Evolutionary conservation across 2,113 vertebrate species (phyloP), one percentile per base, ranked within the genome.

Genomic region (Lasiurus cinereus): DNA sequence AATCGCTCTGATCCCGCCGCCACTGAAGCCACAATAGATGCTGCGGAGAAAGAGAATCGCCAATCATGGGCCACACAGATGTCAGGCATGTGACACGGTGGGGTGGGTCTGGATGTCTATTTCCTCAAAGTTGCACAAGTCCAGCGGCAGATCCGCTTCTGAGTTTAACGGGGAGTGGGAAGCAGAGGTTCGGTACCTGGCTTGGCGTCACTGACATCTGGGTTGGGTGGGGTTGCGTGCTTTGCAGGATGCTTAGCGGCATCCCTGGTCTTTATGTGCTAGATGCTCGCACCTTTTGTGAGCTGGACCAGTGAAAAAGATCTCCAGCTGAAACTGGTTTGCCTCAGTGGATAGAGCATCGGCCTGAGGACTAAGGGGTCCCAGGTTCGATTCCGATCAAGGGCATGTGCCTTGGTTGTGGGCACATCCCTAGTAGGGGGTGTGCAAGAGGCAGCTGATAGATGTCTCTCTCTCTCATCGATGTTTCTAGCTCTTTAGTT

Each of bases 21-120:
- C 90, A 95, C 15, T 93, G 92, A 95, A n/a, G 48, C 82, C 92
- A 97, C 94, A 97, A 97, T 96, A 96, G 93, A 93, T 66, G 94
- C 92, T 97, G 73, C 96, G 93, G 96, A 97, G 87, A 92, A 94
- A 94, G 91, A 97, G 94, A 96, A 94, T 95, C 67, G 74, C 95
- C 94, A 96, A 95, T 96, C 97, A 96, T 11, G 88, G 1, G 8
- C 93, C 90, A 79, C 92, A 85, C 95, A 97, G 96, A 97, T 97
- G 95, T 96, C 93, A 94, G 73, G 90, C 91, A 96, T 90, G 48
- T 64, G 90, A 89, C 94, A 82, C 84, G 80, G 82, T 14, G 66
- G 90, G 59, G 6, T 46, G 54, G 54, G 84, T 31, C 27, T 46
- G 69, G 74, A 50, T 46, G 89, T 91, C 62, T 73, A 83, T 87